These are phyloP conservation scores for Hyposmocoma kahamanoa DNA, from an alignment of 1,140 invertebrate species.

Conservation along the genomic window DNA sequence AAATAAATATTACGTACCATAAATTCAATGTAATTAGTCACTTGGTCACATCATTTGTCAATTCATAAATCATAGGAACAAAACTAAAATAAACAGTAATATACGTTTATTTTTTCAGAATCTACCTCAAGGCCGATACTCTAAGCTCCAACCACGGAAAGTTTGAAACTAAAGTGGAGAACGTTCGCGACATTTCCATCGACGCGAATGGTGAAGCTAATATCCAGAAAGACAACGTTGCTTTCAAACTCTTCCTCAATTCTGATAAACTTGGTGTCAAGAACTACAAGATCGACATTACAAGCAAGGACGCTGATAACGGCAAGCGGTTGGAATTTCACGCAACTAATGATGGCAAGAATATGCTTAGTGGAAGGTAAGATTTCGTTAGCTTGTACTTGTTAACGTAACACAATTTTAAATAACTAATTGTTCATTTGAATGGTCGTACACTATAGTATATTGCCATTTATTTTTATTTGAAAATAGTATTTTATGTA, in stretches of 20 bases:
- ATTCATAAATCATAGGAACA: neutral
- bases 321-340: conserved; percentile 77
- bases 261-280: conserved; percentile 79
- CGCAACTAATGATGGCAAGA: conserved; percentile 77
- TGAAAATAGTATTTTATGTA: too few relatives aligned
- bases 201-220: conserved; percentile 73
- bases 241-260: conserved; percentile 77
- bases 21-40: neutral
- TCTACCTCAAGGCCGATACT: conserved; percentile 73
- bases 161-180: conserved; percentile 69
- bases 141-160: conserved; percentile 75
- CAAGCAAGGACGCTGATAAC: conserved; percentile 75
- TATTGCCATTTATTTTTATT: too few relatives aligned
- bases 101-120: conserved; percentile 27
- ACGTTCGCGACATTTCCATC: conserved; percentile 70
- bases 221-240: conserved; percentile 79
- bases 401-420: too few relatives aligned
- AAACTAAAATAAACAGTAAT: neutral
- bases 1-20: neutral
- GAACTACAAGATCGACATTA: conserved; percentile 78
- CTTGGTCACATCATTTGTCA: neutral
- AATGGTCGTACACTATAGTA: too few relatives aligned
- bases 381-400: too few relatives aligned
- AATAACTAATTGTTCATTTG: too few relatives aligned
- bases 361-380: conserved; percentile 80